Evolutionary conservation across 2,113 vertebrate species (phyloP), one percentile per base, ranked within the genome.

Genomic region (Elephantulus edwardii): DNA sequence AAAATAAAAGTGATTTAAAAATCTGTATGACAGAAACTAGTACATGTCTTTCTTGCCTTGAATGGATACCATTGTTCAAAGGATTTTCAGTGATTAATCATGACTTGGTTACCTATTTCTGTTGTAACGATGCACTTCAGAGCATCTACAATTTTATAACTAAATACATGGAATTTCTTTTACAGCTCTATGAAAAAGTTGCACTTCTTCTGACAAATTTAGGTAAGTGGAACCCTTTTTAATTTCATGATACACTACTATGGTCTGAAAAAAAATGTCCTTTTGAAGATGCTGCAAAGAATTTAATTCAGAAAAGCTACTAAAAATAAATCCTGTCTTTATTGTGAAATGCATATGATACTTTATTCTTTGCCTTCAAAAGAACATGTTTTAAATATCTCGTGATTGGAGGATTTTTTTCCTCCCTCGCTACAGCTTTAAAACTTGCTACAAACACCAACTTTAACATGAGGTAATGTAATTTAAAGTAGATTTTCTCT

Each of bases 131-230:
- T 12, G 71, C 72, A 48, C 81, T 86, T 84, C 56, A 78, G 52
- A 83, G 26, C 42, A 81, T 42, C 14, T 75, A 8, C 11, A 35
- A 20, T 76, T 87, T 28, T 16, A 42, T 77, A 81, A 40, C 89
- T 93, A 88, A 93, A 91, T 48, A 2, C 64, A 30, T 81, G 30
- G 60, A 75, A 90, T 94, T 98, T 93, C 86, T 98, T 94, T 97
- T 98, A 50, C 97, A 99, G 99, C 97, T 99, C 42, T 99, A 99
- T 97, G 98, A 99, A 98, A 99, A 98, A 89, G 98, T 99, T 95
- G 99, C 99, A 68, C 98, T 99, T 88, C 97, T 99, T 90, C 98
- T 99, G 94, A 99, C 99, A 83, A 99, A 99, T 95, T 98, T 99
- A 97, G 99, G 99, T 99, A 98, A 98, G 98, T 96, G 70, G 46